phyloP scores from a whole-genome alignment of 2,888 invertebrate species.

The Trisateles emortualis region DNA sequence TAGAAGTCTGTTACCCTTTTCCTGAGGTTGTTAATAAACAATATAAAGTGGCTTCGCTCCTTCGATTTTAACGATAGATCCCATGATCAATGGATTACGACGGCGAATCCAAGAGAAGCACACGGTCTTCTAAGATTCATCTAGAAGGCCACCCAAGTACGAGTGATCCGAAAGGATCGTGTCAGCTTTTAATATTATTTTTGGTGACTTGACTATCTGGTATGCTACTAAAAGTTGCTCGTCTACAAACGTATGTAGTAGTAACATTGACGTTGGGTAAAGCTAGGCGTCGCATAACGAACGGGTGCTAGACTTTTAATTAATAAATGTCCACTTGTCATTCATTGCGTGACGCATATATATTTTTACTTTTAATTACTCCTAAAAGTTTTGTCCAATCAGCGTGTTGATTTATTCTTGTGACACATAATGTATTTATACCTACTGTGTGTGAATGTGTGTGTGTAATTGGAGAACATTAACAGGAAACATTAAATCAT shows the following conservation, averaged over 20 bases:
- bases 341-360: constrained; percentile 30
- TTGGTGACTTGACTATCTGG: too few relatives aligned
- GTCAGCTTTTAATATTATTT: too few relatives aligned
- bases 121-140: too few relatives aligned
- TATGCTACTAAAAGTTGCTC: not conserved
- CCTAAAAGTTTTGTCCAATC: constrained; percentile 25
- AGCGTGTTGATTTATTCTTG: constrained; percentile 30
- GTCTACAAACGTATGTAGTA: not conserved
- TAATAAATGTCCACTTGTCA: constrained; percentile 29
- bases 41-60: too few relatives aligned
- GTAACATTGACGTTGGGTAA: constrained; percentile 20
- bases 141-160: too few relatives aligned
- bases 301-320: constrained; percentile 23
- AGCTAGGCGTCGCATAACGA: constrained; percentile 8
- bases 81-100: too few relatives aligned
- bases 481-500: constrained; percentile 39
- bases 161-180: too few relatives aligned
- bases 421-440: constrained; percentile 28
- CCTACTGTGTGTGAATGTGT: too few relatives aligned
- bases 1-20: too few relatives aligned
- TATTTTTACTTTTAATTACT: constrained; percentile 32
- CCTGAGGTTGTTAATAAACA: too few relatives aligned
- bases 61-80: too few relatives aligned
- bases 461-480: constrained; percentile 7
- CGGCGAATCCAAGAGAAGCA: too few relatives aligned